Evolutionary conservation across 2,113 vertebrate species (phyloP), one percentile per base, ranked within the genome.

Genomic region (Motacilla tschutschensis): DNA sequence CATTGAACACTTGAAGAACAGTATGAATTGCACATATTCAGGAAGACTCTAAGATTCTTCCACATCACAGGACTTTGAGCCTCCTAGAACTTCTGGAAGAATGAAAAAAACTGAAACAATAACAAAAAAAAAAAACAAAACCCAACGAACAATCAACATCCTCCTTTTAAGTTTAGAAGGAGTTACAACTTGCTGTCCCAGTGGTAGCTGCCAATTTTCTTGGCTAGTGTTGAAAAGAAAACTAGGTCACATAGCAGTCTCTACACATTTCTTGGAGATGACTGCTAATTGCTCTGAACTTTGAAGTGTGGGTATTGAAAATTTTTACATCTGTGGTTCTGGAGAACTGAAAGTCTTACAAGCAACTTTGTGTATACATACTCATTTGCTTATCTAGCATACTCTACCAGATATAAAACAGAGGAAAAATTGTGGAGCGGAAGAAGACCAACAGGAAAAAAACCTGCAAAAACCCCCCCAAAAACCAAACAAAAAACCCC

Each of bases 391-490:
- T 13, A 36, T 75, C 29, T 1, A 46, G 20, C 22, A 14, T 25
- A 29, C 3, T 25, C 24, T 51, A 40, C 15, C 26, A 58, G 24
- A 36, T 65, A 60, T 25, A 77, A 65, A 75, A 82, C 8, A 5
- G 44, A 79, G 35, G 14, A 73, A 55, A 50, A 43, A 24, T 7
- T 60, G 17, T 24, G 29, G 25, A 57, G 7, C 8, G 66, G 40
- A 79, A 43, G 18, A 75, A 40, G 12, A 66, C 5, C 5, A 71
- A 74, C 2, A 53, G 19, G 2, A 43, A 57, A 40, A 72, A 72
- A 25, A 1, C 2, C 14, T 21, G 8, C 17, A 26, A 17, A 21
- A 3, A 2, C 1, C 9, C 33, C 12, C 16, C 8, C 2, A 14
- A 69, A 17, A 33, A 55, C 1, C 14, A 51, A 60, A 10, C 3